These are phyloP conservation scores for Drosophila albomicans DNA, from an alignment of 1,140 invertebrate species.

Conservation along the genomic window DNA sequence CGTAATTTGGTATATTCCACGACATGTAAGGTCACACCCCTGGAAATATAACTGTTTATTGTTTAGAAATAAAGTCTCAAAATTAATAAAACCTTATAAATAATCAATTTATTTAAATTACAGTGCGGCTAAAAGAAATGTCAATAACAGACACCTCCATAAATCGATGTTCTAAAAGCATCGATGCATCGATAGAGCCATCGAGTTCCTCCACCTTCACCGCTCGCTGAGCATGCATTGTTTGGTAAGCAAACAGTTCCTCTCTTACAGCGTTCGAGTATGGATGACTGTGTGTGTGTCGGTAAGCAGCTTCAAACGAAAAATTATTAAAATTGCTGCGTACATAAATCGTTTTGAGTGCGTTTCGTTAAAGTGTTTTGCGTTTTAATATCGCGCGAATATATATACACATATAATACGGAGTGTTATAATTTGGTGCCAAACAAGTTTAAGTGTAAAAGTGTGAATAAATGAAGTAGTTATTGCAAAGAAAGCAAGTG, in stretches of 20 bases:
- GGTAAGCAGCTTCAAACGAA: neutral
- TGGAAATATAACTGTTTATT: no score
- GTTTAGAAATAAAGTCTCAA: no score
- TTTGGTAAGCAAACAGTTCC: slow-evolving; percentile 15
- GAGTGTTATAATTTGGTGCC: slow-evolving; percentile 14
- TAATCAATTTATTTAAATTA: no score
- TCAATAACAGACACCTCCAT: no score
- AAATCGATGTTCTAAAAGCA: no score
- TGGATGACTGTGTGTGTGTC: slow-evolving; percentile 1
- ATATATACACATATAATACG: neutral
- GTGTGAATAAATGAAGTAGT: slow-evolving; percentile 5
- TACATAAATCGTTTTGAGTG: slow-evolving; percentile 16
- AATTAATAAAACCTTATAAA: no score
- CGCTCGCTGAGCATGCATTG: no score
- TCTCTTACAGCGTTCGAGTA: neutral
- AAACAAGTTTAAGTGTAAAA: slow-evolving; percentile 16
- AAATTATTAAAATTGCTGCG: slow-evolving; percentile 19
- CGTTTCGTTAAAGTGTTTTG: neutral
- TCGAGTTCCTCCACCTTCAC: no score
- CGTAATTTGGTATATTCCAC: no score
- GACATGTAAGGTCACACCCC: no score
- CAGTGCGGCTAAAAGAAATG: no score
- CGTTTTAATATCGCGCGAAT: slow-evolving; percentile 6
- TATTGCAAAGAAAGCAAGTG: neutral
- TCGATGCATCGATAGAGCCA: no score